phyloP scores from a whole-genome alignment of 2,888 invertebrate genomes.

The Sipha maydis region DNA sequence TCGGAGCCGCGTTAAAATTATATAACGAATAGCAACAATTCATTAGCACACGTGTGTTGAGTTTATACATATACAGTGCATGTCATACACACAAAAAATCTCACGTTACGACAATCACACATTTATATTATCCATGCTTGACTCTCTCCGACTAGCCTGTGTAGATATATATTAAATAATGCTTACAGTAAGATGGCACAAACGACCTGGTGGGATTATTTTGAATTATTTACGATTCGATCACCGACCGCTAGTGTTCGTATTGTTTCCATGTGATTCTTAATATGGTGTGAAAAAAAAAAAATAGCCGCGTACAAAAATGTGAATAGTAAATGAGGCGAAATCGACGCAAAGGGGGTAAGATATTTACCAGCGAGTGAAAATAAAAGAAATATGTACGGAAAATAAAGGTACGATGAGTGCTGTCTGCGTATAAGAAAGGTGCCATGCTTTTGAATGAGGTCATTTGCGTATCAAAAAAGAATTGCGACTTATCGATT shows the following conservation, averaged over 20 bases:
- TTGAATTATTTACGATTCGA: constrained; percentile 43
- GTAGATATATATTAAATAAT: background rate
- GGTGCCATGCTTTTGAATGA: background rate
- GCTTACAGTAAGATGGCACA: background rate
- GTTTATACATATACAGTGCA: too few species aligned
- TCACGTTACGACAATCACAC: too few species aligned
- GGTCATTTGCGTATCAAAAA: constrained; percentile 48
- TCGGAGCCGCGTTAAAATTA: too few species aligned
- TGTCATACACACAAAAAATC: too few species aligned
- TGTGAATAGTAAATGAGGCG: too few species aligned
- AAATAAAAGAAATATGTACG: constrained; percentile 42
- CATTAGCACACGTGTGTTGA: too few species aligned
- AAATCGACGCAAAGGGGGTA: background rate
- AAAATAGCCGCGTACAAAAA: background rate
- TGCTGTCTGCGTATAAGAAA: constrained; percentile 7
- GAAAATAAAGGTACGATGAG: constrained; percentile 24
- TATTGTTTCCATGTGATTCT: constrained; percentile 6
- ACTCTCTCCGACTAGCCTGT: too few species aligned
- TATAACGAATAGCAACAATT: too few species aligned
- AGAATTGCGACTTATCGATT: constrained; percentile 42
- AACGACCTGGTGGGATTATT: background rate
- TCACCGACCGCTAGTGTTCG: background rate
- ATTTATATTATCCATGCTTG: too few species aligned
- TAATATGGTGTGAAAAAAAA: constrained; percentile 5
- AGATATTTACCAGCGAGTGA: background rate